Conservation (phyloP, 2,888 invertebrate species). For the Lampropteryx suffumata region DNA sequence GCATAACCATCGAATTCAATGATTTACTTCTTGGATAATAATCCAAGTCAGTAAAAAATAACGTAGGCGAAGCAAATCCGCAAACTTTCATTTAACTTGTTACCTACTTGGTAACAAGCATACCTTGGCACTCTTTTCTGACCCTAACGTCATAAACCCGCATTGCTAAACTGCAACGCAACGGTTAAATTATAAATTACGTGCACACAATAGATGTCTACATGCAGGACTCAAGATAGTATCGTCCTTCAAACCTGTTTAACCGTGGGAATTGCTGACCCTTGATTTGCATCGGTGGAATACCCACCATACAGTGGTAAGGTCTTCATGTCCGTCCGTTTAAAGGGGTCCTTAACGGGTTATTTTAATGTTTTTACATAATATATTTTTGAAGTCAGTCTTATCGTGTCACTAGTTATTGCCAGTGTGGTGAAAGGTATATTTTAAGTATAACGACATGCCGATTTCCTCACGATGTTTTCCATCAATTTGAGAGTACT, state of each 20-base stretch:
- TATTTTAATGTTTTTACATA: too few species aligned
- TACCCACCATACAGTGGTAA: conserved; percentile 11
- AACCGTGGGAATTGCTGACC: conserved; percentile 38
- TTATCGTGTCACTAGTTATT: too few species aligned
- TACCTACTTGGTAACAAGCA: too few species aligned
- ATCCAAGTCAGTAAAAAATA: too few species aligned
- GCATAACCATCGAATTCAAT: too few species aligned
- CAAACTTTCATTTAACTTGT: conserved; percentile 6
- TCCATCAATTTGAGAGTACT: too few species aligned
- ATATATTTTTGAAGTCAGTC: too few species aligned
- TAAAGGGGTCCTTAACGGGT: conserved; percentile 15
- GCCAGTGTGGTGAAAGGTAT: too few species aligned
- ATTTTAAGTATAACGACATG: too few species aligned
- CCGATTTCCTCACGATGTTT: too few species aligned
- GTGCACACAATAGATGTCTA: conserved; percentile 4
- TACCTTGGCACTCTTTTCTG: conserved; percentile 14
- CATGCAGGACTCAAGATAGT: conserved; percentile 9
- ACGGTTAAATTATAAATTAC: conserved; percentile 20
- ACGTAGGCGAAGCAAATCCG: too few species aligned
- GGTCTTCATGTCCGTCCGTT: conserved; percentile 24
- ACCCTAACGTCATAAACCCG: conserved; percentile 10
- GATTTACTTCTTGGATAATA: too few species aligned
- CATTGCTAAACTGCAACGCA: conserved; percentile 10
- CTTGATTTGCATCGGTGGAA: conserved; percentile 34
- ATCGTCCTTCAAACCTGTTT: conserved; percentile 37